These are phyloP conservation scores for Amorpha juglandis DNA, from an alignment of 2,888 invertebrate species.

Conservation along the genomic window DNA sequence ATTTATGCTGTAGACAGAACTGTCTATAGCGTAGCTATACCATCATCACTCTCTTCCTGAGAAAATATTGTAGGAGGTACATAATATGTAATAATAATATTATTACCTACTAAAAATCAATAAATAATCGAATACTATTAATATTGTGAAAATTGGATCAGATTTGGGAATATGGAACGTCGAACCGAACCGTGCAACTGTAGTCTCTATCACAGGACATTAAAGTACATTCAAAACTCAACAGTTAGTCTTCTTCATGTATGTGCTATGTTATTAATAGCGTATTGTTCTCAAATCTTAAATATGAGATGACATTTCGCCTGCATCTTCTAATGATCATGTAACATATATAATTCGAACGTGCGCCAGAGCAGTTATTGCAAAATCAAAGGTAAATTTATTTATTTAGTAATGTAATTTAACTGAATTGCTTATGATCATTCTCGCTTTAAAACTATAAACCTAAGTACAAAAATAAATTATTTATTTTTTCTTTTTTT, in stretches of 20 bases:
- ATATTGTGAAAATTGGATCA: too few relatives aligned
- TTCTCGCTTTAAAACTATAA: too few relatives aligned
- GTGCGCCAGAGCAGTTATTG: not conserved
- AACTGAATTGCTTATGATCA: not conserved
- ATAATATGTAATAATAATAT: too few relatives aligned
- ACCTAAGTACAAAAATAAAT: too few relatives aligned
- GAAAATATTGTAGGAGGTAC: too few relatives aligned
- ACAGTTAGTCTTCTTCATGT: not conserved
- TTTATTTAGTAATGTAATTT: not conserved
- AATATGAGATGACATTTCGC: constrained; percentile 7
- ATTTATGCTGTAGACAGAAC: too few relatives aligned
- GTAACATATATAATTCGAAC: not conserved
- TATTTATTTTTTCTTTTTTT: too few relatives aligned
- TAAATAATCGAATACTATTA: too few relatives aligned
- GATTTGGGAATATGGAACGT: not conserved
- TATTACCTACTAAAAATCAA: too few relatives aligned
- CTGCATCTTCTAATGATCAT: constrained; percentile 2
- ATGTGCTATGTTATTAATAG: not conserved
- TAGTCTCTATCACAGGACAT: not conserved
- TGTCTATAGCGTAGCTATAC: too few relatives aligned
- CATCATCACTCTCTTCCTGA: too few relatives aligned
- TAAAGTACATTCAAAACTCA: not conserved
- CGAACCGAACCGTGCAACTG: not conserved
- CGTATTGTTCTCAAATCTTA: not conserved
- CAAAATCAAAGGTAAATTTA: not conserved